Conservation (phyloP, 2,113 vertebrate genomes). For the Dermatemys mawii region DNA sequence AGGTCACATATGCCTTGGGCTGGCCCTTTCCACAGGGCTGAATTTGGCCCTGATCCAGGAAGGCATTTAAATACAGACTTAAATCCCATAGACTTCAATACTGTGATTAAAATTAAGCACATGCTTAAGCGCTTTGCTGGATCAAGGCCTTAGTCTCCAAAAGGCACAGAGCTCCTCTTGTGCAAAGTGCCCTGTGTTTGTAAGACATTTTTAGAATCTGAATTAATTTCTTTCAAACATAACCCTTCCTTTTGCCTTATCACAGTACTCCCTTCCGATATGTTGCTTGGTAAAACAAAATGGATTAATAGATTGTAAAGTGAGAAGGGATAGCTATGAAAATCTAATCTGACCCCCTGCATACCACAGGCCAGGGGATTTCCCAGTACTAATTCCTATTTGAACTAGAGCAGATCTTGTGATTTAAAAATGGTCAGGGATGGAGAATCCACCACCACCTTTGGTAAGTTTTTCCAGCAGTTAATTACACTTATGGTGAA, state of each 20-base stretch:
- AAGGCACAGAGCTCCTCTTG: background rate
- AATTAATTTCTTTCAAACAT: background rate
- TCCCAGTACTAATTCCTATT: background rate
- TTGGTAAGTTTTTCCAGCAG: background rate
- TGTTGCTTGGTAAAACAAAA: background rate
- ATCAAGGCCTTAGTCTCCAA: background rate
- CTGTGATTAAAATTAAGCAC: background rate
- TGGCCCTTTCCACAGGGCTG: background rate
- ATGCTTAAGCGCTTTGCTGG: background rate
- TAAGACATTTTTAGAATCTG: background rate
- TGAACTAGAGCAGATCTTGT: background rate
- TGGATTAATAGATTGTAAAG: background rate
- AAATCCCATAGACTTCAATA: background rate
- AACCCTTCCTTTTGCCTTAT: accelerated
- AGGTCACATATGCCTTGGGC: background rate
- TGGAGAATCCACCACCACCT: background rate
- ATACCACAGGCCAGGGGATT: background rate
- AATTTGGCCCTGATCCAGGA: background rate
- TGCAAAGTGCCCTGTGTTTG: background rate
- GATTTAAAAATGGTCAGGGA: background rate
- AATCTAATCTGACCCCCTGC: background rate
- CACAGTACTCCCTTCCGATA: background rate
- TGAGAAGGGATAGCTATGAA: background rate
- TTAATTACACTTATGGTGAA: background rate
- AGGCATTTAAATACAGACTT: background rate